These are phyloP conservation scores for Protobothrops mucrosquamatus DNA, from an alignment of 2,113 vertebrate species.

Conservation along the genomic window DNA sequence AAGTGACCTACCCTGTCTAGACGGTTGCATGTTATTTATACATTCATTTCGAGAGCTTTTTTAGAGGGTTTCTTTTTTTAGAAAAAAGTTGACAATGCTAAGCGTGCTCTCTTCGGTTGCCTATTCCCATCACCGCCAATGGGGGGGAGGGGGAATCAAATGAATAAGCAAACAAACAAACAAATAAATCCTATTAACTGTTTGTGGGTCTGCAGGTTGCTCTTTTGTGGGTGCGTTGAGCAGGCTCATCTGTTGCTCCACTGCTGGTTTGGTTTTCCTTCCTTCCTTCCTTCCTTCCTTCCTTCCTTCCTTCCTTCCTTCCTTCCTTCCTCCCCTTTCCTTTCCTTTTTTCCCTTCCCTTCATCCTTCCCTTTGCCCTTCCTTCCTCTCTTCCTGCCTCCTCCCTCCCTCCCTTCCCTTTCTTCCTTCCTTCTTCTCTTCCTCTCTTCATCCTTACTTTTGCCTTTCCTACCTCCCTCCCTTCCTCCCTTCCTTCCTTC, in stretches of 20 bases:
- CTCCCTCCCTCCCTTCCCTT: too few relatives aligned
- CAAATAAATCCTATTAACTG: neutral
- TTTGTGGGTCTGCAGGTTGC: neutral
- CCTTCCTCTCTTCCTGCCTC: too few relatives aligned
- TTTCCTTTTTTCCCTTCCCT: too few relatives aligned
- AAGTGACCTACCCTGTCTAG: constrained; percentile 97
- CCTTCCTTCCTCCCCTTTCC: too few relatives aligned
- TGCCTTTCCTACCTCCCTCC: too few relatives aligned
- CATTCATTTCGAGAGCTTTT: constrained; percentile 88
- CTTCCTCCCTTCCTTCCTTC: too few relatives aligned
- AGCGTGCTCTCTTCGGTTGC: constrained; percentile 51
- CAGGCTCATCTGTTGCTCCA: neutral
- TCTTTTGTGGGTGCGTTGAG: neutral
- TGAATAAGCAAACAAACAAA: neutral
- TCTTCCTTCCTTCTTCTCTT: too few relatives aligned
- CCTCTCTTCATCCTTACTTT: too few relatives aligned
- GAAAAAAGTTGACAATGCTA: constrained; percentile 66
- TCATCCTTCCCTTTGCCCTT: too few relatives aligned
- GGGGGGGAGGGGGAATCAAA: neutral
- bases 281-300: neutral
- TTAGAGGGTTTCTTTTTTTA: constrained; percentile 57
- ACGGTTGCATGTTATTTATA: constrained; percentile 93
- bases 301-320: too few relatives aligned
- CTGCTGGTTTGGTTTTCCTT: neutral
- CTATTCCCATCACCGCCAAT: constrained; percentile 42